Evolutionary conservation across 2,888 invertebrate species (phyloP), one percentile per base, ranked within the genome.

Genomic region (Andrena trimmerana): DNA sequence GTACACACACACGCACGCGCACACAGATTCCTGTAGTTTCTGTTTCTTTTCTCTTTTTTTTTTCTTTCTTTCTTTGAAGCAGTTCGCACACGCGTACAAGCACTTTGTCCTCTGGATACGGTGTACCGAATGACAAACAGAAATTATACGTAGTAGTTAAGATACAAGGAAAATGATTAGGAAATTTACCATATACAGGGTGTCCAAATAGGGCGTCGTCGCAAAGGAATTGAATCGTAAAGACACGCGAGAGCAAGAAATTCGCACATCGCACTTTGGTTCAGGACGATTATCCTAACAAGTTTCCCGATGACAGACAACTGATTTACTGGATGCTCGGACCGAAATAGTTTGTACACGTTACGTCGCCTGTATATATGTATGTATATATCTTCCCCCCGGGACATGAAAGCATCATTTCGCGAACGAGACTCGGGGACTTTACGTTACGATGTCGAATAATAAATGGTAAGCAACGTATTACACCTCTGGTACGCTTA

Each of bases 181-280:
- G 73, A 52, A 42, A 82, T 81, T 85, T 86, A 87, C 72, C 83
- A 87, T 86, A 90, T 89, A 90, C 89, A 90, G 89, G 89, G 88
- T 87, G 88, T 90, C 89, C 89, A 88, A 86, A 83, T 82, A 81
- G 20, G 57, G 74, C 71, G 78, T 86, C 72, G 68, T 72, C 73
- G 73, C 10, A 82, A 42, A 74, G 66, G 80, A 62, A 76, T 73
- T 62, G 13, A 83, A 72, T 57, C 42, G 36, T 78, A 78, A 65
- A 66, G 60, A 81, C 59, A 68, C 57, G 66, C 48, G 76, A 63
- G 69, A 42, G 68, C n/a, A 77, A 76, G 74, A 81, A 78, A 77
- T 80, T 86, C 80, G 67, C 78, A 76, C 78, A 67, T 86, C 75
- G 81, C 74, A 73, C 62, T 81, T 70, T 78, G 71, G 77, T 73